Percentiles rank a stretch among this genome's conserved stretches.
These are phyloP conservation scores for Gastrophryne carolinensis DNA, from an alignment of 2,797 vertebrate species.

Conservation along the genomic window DNA sequence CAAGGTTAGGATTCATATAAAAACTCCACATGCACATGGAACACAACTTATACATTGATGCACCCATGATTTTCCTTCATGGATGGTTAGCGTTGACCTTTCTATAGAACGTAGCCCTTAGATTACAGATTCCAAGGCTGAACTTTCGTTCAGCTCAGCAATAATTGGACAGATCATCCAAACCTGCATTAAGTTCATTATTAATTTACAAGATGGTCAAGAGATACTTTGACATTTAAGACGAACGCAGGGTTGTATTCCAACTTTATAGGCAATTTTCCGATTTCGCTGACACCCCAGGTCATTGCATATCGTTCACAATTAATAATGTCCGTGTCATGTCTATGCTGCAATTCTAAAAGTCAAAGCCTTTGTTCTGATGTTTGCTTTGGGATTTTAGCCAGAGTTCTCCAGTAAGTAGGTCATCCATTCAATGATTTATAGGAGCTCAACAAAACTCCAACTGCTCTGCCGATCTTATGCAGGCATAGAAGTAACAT, in stretches of 20 bases:
- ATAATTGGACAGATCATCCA: background rate
- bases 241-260: background rate
- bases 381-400: slow-evolving; percentile 32
- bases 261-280: background rate
- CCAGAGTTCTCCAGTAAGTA: slow-evolving; percentile 37
- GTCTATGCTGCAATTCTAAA: slow-evolving; percentile 31
- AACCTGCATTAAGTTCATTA: background rate
- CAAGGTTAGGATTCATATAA: too few relatives aligned
- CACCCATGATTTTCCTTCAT: too few relatives aligned
- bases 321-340: slow-evolving; percentile 13
- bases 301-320: background rate
- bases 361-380: slow-evolving; percentile 30
- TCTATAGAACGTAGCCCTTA: background rate
- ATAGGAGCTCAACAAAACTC: slow-evolving; percentile 13
- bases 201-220: background rate
- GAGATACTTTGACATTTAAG: background rate
- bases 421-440: slow-evolving; percentile 50
- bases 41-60: too few relatives aligned
- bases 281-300: background rate
- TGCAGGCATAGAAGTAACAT: slow-evolving; percentile 5
- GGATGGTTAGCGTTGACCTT: too few relatives aligned
- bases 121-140: background rate
- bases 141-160: background rate
- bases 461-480: background rate
- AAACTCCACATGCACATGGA: too few relatives aligned